Evolutionary conservation across 1,140 invertebrate genomes (phyloP).

Genomic region (Drosophila kikkawai): DNA sequence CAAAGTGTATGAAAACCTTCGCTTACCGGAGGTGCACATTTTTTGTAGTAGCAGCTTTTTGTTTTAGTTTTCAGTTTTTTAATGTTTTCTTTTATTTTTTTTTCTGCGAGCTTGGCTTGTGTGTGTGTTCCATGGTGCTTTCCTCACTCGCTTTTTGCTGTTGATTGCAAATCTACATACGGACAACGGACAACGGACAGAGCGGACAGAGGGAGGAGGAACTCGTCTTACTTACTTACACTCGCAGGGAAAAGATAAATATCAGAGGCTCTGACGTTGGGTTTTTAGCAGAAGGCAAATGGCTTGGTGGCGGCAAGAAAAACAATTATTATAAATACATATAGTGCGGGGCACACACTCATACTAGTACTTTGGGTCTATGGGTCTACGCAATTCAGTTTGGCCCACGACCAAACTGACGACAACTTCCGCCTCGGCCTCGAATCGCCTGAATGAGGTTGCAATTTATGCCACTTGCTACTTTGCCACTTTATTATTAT

Average conservation of each 20-base stretch:
- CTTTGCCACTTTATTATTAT: conserved; percentile 77
- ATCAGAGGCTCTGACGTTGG: conserved; percentile 62
- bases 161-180: conserved; percentile 74
- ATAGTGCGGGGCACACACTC: conserved; percentile 24
- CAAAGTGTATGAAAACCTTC: conserved; percentile 24
- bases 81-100: conserved; percentile 12
- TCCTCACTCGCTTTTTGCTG: conserved; percentile 70
- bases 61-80: conserved; percentile 42
- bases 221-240: conserved; percentile 70
- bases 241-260: conserved; percentile 63
- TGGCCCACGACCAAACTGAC: conserved; percentile 57
- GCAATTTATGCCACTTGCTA: conserved; percentile 80
- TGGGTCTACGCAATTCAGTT: conserved; percentile 60
- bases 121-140: conserved; percentile 58
- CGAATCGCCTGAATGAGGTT: conserved; percentile 74
- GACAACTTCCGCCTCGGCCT: conserved; percentile 60
- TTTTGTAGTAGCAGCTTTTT: conserved; percentile 29
- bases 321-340: conserved; percentile 68
- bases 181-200: conserved; percentile 24
- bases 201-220: conserved; percentile 16
- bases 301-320: conserved; percentile 41
- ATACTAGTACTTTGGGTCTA: conserved; percentile 1
- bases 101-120: conserved; percentile 5
- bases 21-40: conserved; percentile 7
- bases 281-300: conserved; percentile 47